phyloP scores from a whole-genome alignment of 2,113 vertebrate species.

The Nothocercus julius region DNA sequence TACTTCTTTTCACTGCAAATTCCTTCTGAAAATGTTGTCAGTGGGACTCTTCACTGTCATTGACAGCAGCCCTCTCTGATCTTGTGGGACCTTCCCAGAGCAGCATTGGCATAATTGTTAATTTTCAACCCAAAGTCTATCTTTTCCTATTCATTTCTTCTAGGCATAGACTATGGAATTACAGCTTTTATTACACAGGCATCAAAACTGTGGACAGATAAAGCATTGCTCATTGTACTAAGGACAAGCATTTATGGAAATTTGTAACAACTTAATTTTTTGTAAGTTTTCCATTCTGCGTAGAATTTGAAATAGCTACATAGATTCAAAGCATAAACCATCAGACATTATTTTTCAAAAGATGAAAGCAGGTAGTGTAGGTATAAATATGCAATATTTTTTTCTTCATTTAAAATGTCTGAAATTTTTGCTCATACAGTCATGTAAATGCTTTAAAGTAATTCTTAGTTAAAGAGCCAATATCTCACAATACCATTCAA shows the following conservation, averaged over 20 bases:
- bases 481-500: not conserved
- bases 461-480: not conserved
- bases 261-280: not conserved
- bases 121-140: not conserved
- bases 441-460: not conserved
- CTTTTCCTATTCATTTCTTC: not conserved
- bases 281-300: not conserved
- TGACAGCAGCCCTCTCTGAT: not conserved
- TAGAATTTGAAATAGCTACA: not conserved
- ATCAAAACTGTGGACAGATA: not conserved
- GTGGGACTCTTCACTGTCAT: not conserved
- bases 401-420: not conserved
- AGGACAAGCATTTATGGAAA: not conserved
- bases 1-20: not conserved
- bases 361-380: not conserved
- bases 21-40: not conserved
- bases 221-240: not conserved
- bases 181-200: not conserved
- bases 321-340: not conserved
- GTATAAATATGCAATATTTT: not conserved
- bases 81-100: not conserved
- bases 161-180: fast-evolving
- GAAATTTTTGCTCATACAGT: not conserved
- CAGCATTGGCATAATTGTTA: not conserved
- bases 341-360: not conserved